Evolutionary conservation across 2,888 invertebrate genomes (phyloP).

Genomic region (Serripes groenlandicus): DNA sequence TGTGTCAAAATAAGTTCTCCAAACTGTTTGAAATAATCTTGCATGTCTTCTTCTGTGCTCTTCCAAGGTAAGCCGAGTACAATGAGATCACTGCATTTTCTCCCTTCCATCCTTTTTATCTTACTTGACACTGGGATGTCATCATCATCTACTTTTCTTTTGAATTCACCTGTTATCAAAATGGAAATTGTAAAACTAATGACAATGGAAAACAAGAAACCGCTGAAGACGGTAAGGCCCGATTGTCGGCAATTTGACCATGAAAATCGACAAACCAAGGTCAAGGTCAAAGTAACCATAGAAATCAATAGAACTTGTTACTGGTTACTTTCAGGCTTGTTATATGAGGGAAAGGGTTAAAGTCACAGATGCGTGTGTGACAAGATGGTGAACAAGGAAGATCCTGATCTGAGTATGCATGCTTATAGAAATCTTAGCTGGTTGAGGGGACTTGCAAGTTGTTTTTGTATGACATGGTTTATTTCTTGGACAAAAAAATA

Average conservation of each 20-base stretch:
- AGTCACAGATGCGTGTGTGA: too few relatives aligned
- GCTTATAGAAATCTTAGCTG: too few relatives aligned
- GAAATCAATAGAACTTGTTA: too few relatives aligned
- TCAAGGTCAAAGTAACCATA: neutral
- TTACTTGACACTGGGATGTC: constrained; percentile 96
- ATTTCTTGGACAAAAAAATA: too few relatives aligned
- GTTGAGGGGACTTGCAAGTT: too few relatives aligned
- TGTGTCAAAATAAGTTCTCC: constrained; percentile 99
- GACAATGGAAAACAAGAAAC: neutral
- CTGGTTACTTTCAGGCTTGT: too few relatives aligned
- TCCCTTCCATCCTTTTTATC: constrained; percentile 94
- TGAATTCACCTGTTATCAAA: constrained; percentile 93
- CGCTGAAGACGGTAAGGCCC: neutral
- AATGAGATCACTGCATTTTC: constrained; percentile 93
- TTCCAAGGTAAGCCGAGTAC: constrained; percentile 99
- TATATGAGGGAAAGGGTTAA: too few relatives aligned
- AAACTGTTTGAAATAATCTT: constrained; percentile 98
- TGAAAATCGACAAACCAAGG: neutral
- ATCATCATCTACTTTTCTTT: constrained; percentile 95
- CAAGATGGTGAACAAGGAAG: too few relatives aligned
- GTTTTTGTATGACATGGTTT: too few relatives aligned
- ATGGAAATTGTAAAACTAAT: constrained; percentile 39
- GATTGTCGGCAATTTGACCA: neutral
- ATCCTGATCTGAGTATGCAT: too few relatives aligned
- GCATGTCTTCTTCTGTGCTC: constrained; percentile 97